Evolutionary conservation across 2,888 invertebrate genomes (phyloP).

Genomic region (Ptilodon capucinus): DNA sequence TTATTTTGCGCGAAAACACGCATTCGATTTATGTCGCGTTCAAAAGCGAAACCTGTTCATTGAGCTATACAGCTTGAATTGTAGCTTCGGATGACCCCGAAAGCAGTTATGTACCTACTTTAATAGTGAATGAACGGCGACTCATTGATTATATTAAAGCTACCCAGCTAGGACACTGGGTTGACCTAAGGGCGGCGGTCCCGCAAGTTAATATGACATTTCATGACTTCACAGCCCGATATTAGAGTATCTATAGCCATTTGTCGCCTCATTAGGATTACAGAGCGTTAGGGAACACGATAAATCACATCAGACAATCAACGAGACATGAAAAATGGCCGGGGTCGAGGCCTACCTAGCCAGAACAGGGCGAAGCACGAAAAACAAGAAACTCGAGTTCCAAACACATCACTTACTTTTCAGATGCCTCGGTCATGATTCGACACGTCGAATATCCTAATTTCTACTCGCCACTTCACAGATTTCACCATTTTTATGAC

Average conservation of each 20-base stretch:
- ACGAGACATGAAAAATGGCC: slow-evolving; percentile 75
- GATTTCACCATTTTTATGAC: slow-evolving; percentile 92
- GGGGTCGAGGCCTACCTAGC: slow-evolving; percentile 74
- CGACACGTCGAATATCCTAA: slow-evolving; percentile 92
- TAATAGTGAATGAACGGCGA: slow-evolving; percentile 77
- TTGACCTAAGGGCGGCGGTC: slow-evolving; percentile 76
- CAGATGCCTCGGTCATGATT: slow-evolving; percentile 96
- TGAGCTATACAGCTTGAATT: slow-evolving; percentile 52
- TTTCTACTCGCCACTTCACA: slow-evolving; percentile 91
- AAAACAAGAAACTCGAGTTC: slow-evolving; percentile 57
- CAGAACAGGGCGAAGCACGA: slow-evolving; percentile 64
- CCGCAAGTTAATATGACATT: slow-evolving; percentile 38
- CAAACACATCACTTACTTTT: slow-evolving; percentile 88
- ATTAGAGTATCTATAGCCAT: slow-evolving; percentile 13
- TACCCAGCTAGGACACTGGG: slow-evolving; percentile 52
- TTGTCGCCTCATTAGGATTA: slow-evolving; percentile 18
- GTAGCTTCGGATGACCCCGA: slow-evolving; percentile 72
- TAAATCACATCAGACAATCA: slow-evolving; percentile 52
- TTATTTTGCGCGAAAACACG: slow-evolving; percentile 38
- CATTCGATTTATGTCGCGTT: slow-evolving; percentile 15
- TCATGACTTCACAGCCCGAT: slow-evolving; percentile 28
- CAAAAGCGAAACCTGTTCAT: slow-evolving; percentile 45
- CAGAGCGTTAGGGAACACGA: slow-evolving; percentile 35
- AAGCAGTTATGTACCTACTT: slow-evolving; percentile 58
- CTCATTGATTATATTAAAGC: slow-evolving; percentile 79